Percentiles rank a stretch among this genome's conserved stretches.
These are phyloP conservation scores for Hartigia nigra DNA, from an alignment of 2,888 invertebrate genomes.

Conservation along the genomic window DNA sequence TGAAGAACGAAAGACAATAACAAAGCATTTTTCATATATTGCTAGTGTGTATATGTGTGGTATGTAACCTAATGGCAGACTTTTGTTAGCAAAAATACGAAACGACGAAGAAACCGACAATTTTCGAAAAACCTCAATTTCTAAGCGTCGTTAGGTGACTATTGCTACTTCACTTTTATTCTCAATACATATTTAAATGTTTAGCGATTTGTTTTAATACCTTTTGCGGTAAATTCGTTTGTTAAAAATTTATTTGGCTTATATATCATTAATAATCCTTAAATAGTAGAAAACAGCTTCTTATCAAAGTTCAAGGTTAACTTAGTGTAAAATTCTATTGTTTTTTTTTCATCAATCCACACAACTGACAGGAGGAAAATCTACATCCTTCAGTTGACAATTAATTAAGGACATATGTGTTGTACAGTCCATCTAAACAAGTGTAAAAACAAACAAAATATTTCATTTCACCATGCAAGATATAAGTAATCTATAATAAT, in stretches of 20 bases:
- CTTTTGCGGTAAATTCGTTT: background rate
- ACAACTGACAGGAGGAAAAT: background rate
- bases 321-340: background rate
- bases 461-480: background rate
- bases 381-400: background rate
- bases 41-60: slow-evolving; percentile 28
- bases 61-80: slow-evolving; percentile 14
- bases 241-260: background rate
- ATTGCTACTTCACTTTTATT: slow-evolving; percentile 14
- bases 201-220: slow-evolving; percentile 22
- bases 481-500: background rate
- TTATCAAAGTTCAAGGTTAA: slow-evolving; percentile 30
- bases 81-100: background rate
- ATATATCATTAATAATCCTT: background rate
- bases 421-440: background rate
- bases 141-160: slow-evolving; percentile 31
- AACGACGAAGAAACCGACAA: background rate
- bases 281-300: slow-evolving; percentile 7
- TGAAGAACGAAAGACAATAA: slow-evolving; percentile 40
- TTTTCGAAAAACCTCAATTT: slow-evolving; percentile 1
- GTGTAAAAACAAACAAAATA: background rate
- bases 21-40: slow-evolving; percentile 32
- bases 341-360: background rate
- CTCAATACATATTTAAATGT: background rate
- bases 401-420: background rate